Evolutionary conservation across 2,797 vertebrate species (phyloP).

Genomic region (Taeniopygia guttata): DNA sequence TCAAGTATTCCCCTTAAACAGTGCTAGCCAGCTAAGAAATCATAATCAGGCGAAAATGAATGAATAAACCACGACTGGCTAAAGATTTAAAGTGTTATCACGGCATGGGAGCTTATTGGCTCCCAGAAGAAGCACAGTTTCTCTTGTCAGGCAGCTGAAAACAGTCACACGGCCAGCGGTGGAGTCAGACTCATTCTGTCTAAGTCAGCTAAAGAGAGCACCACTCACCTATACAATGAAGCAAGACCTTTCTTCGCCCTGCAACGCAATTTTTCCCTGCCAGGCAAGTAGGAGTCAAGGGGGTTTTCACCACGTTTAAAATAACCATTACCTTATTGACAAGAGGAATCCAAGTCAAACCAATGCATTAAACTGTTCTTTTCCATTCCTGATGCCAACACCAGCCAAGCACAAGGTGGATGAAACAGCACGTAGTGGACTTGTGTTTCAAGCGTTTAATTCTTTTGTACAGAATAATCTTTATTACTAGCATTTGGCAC

Average conservation of each 20-base stretch:
- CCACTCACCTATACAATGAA: conserved; percentile 16
- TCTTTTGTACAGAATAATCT: conserved; percentile 72
- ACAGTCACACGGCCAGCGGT: background rate
- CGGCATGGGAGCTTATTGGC: conserved; percentile 33
- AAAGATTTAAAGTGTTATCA: conserved; percentile 64
- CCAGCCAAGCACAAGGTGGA: conserved; percentile 39
- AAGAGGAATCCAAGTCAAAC: conserved; percentile 16
- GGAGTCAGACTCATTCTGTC: background rate
- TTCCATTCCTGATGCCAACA: background rate
- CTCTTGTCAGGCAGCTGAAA: conserved; percentile 15
- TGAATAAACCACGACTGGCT: conserved; percentile 6
- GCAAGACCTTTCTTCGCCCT: conserved; percentile 35
- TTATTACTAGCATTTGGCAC: conserved; percentile 77
- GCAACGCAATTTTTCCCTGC: background rate
- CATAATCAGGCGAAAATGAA: conserved; percentile 35
- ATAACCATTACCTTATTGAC: conserved; percentile 17
- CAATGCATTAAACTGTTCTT: background rate
- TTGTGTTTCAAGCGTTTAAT: conserved; percentile 75
- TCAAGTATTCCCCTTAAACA: conserved; percentile 39
- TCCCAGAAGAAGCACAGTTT: background rate
- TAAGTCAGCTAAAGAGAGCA: conserved; percentile 14
- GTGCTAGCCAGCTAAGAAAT: conserved; percentile 52
- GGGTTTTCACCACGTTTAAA: conserved; percentile 25
- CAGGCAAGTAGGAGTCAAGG: background rate
- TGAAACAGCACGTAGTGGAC: conserved; percentile 53